These are phyloP conservation scores for Ennomos erosarius DNA, from an alignment of 2,888 invertebrate genomes.

Conservation along the genomic window DNA sequence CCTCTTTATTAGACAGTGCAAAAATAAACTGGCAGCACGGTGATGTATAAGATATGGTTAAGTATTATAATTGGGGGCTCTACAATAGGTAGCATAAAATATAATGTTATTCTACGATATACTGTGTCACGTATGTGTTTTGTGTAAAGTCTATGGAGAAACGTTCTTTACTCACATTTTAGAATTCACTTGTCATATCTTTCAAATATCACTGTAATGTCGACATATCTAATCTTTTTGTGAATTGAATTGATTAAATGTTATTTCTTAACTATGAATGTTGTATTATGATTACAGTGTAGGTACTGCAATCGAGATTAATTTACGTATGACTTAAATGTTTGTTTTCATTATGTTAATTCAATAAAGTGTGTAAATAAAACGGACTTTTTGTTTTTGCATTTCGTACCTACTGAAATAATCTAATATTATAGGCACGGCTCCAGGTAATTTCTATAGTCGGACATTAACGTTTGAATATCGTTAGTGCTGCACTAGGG, in stretches of 20 bases:
- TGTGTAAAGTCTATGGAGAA: constrained; percentile 17
- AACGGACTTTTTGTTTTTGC: constrained; percentile 35
- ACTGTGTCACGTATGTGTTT: constrained; percentile 31
- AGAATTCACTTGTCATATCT: constrained; percentile 70
- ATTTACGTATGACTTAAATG: constrained; percentile 69
- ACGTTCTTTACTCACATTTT: constrained; percentile 31
- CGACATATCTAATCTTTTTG: constrained; percentile 81
- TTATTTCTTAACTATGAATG: constrained; percentile 74
- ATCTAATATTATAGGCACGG: too few species aligned
- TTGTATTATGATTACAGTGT: constrained; percentile 70
- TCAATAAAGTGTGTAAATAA: constrained; percentile 86
- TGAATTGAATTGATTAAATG: constrained; percentile 80
- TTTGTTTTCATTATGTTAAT: constrained; percentile 84
- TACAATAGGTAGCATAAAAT: constrained; percentile 34
- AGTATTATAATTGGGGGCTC: constrained; percentile 20
- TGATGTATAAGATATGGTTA: too few species aligned
- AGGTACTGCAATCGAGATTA: constrained; percentile 71
- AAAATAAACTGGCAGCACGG: background rate
- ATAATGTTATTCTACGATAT: constrained; percentile 28
- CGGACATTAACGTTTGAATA: too few species aligned
- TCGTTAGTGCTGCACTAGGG: too few species aligned
- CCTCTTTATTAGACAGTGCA: constrained; percentile 3
- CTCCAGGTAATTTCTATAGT: too few species aligned
- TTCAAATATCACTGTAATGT: constrained; percentile 77
- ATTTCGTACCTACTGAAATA: too few species aligned